Conservation (phyloP, 2,797 vertebrate species). For the Chrosomus eos region DNA sequence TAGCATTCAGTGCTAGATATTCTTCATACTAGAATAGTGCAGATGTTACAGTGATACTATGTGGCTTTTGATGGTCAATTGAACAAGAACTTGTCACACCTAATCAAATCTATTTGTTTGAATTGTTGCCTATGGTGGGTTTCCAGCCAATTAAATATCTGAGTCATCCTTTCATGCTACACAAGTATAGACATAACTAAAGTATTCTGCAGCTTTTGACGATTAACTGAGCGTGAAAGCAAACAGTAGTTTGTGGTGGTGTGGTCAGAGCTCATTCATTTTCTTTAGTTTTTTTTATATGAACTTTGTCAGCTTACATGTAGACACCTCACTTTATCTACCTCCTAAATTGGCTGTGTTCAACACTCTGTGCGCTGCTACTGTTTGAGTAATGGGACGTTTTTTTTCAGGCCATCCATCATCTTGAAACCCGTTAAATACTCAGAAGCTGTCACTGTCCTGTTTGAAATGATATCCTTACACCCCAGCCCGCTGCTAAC, state of each 20-base stretch:
- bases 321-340: conserved; percentile 11
- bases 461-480: conserved; percentile 73
- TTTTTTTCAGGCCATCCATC: conserved; percentile 39
- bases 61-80: neutral
- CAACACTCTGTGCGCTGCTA: conserved; percentile 30
- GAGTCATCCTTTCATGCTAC: neutral
- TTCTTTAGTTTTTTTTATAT: neutral
- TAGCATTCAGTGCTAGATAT: neutral
- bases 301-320: neutral
- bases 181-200: neutral
- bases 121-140: neutral
- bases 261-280: neutral
- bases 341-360: conserved; percentile 14
- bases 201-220: neutral
- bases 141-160: neutral
- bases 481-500: conserved; percentile 71
- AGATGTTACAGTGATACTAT: neutral
- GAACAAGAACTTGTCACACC: neutral
- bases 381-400: conserved; percentile 41
- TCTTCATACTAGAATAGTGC: neutral
- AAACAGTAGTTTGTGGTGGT: conserved; percentile 1
- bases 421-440: conserved; percentile 38
- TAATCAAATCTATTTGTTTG: neutral
- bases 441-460: conserved; percentile 55
- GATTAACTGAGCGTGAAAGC: conserved; percentile 22